Percentiles rank a stretch among this genome's conserved stretches.
These are phyloP conservation scores for Pteropus rufus DNA, from an alignment of 2,797 vertebrate species.

Conservation along the genomic window DNA sequence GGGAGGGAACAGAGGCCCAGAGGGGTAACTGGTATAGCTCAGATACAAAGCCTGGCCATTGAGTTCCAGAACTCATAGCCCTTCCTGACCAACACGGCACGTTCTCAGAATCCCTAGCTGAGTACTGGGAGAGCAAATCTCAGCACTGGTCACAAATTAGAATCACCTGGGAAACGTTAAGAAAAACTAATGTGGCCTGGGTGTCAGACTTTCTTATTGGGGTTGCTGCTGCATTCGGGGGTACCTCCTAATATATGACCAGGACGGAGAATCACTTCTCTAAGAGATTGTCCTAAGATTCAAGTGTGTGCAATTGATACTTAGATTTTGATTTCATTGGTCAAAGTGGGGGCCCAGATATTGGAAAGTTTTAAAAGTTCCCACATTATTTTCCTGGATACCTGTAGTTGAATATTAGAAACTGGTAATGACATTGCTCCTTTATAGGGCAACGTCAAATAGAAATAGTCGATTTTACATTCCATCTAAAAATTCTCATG, in stretches of 20 bases:
- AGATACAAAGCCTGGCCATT: background rate
- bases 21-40: background rate
- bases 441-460: background rate
- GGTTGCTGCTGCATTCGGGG: background rate
- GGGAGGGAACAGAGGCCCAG: background rate
- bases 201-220: background rate
- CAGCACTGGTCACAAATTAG: background rate
- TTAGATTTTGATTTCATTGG: background rate
- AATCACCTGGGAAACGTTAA: background rate
- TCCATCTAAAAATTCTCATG: background rate
- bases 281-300: background rate
- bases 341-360: background rate
- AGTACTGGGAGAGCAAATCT: background rate
- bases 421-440: background rate
- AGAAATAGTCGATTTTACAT: background rate
- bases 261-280: background rate
- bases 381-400: background rate
- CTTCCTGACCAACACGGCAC: background rate
- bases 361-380: background rate
- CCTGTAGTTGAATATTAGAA: background rate
- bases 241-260: background rate
- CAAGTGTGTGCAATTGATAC: background rate
- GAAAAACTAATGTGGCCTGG: background rate
- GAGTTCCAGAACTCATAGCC: background rate
- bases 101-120: background rate